Base-by-base conservation (phyloP, 2,113 vertebrate species). In the Phalacrocorax carbo region DNA sequence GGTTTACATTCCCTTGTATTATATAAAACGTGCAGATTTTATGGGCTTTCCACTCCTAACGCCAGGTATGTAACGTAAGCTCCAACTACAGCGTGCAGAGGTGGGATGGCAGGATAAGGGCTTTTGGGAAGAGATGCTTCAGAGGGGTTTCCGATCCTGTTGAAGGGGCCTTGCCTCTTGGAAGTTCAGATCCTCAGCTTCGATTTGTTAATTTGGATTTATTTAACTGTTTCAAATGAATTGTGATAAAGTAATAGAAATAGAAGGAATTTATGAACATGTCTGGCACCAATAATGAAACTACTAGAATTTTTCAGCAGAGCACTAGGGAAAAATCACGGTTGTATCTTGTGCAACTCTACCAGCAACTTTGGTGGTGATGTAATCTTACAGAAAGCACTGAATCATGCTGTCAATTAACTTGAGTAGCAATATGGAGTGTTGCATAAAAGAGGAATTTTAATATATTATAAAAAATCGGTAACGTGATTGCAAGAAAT, bases 371-470 rank as follows among this genome's bases (percentile, higher is more conserved):
- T 49, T 62, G 60, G 61, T n/a, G 25, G 30, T 40, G 60, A 57
- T 79, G 27, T 32, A 68, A 78, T 48, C 44, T 72, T 78, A 26
- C 15, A 88, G 68, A 86, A 88, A 89, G 3, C 72, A 68, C 64
- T 57, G 69, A 90, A 73, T 95, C 9, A 13, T 58, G 72, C 61
- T 91, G 91, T 85, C 91, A 88, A 10, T 68, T 83, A 95, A 69
- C 65, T 89, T 79, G 57, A 92, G 65, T 29, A 88, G 46, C 36
- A 61, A 60, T 62, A n/a, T 54, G 36, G 57, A 76, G 42, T n/a
- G 42, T 88, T 96, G 68, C 71, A 93, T 88, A 92, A 92, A 95
- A 65, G 66, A 91, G 17, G 73, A 65, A 70, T 93, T 87, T 82
- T 46, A 82, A 72, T 69, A 13, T 16, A 26, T 80, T 51, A n/a